phyloP scores from a whole-genome alignment of 2,888 invertebrate species.

The Agrotis puta region DNA sequence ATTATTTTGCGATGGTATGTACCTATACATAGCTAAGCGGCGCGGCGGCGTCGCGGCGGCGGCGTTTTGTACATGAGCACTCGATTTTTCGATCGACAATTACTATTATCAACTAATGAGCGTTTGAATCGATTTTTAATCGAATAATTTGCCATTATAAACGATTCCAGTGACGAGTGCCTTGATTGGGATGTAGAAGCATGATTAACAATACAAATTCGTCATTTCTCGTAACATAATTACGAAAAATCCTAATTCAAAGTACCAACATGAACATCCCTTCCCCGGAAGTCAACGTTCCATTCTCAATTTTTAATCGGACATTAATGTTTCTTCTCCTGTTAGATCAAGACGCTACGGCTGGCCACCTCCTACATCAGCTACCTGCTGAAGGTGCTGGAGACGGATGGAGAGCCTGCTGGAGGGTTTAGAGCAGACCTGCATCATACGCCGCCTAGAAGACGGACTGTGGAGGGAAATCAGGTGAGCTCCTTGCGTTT shows the following conservation, averaged over 20 bases:
- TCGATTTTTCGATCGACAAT: no score
- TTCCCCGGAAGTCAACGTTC: constrained; percentile 44
- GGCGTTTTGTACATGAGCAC: no score
- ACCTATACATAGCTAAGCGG: no score
- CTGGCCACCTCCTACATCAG: constrained; percentile 98
- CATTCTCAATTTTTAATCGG: constrained; percentile 62
- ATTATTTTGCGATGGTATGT: no score
- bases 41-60: no score
- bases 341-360: constrained; percentile 97
- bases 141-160: no score
- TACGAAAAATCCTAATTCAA: background rate
- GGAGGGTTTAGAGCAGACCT: constrained; percentile 97
- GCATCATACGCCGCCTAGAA: constrained; percentile 88
- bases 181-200: no score
- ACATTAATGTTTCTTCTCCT: constrained; percentile 70
- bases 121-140: no score
- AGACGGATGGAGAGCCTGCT: constrained; percentile 95
- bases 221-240: no score
- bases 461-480: constrained; percentile 74
- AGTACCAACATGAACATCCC: constrained; percentile 36
- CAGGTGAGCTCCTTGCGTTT: constrained; percentile 71
- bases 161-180: no score
- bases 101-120: no score
- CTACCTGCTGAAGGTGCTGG: constrained; percentile 97
- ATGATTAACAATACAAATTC: no score